Percentiles rank a stretch among this genome's conserved stretches.
Conservation (phyloP, 2,113 vertebrate genomes). For the Antechinus stuartii region DNA sequence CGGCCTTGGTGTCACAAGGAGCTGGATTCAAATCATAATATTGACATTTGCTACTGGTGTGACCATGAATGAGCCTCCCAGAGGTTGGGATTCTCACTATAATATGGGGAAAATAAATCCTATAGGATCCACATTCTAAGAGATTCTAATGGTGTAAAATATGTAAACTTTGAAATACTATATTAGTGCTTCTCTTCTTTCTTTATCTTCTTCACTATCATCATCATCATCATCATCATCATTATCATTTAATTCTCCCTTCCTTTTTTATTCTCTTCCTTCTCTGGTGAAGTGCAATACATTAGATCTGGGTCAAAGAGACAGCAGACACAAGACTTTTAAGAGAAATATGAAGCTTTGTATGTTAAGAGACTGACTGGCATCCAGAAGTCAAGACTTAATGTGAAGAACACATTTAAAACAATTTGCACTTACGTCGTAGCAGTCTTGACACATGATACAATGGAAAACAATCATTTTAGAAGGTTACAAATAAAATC, state of each 20-base stretch:
- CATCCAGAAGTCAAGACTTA: background rate
- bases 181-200: background rate
- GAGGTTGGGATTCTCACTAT: background rate
- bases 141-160: background rate
- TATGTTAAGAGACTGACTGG: background rate
- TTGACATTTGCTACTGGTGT: background rate
- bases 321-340: background rate
- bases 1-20: background rate
- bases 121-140: background rate
- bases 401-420: background rate
- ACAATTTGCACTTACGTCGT: background rate
- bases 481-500: background rate
- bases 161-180: background rate
- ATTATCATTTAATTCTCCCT: background rate
- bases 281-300: background rate
- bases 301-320: background rate
- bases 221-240: too few relatives aligned
- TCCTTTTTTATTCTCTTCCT: background rate
- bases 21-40: background rate
- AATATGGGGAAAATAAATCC: background rate
- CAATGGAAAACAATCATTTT: background rate
- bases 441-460: background rate
- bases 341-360: background rate
- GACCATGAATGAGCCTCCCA: background rate
- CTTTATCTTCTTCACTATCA: background rate